These are phyloP conservation scores for Bagarius yarrelli DNA, from an alignment of 2,113 vertebrate genomes.

Conservation along the genomic window DNA sequence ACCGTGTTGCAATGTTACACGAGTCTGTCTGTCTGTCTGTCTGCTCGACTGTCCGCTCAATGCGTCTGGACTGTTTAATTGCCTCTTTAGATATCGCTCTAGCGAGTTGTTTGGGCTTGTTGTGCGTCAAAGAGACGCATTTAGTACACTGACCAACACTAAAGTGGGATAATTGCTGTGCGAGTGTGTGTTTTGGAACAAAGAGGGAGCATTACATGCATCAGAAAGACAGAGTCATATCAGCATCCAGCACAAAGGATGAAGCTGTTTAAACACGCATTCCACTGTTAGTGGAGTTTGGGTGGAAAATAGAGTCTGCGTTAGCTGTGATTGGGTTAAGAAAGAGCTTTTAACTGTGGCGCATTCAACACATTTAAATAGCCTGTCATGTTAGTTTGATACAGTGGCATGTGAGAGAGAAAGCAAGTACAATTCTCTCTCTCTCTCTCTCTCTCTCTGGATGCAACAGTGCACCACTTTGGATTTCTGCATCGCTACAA, in stretches of 20 bases:
- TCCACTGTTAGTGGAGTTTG: neutral
- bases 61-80: constrained; percentile 42
- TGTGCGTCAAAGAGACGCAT: constrained; percentile 36
- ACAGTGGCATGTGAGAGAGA: constrained; percentile 14
- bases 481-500: constrained; percentile 15
- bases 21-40: constrained; percentile 12
- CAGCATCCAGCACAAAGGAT: constrained; percentile 5
- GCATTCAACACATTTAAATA: constrained; percentile 39
- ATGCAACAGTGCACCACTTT: neutral
- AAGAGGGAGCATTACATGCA: constrained; percentile 12
- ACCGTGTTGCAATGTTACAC: no score
- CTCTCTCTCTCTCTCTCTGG: neutral
- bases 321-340: constrained; percentile 11
- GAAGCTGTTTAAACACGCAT: neutral
- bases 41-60: constrained; percentile 37
- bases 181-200: constrained; percentile 31
- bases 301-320: neutral
- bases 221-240: constrained; percentile 16
- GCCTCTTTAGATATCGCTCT: constrained; percentile 46
- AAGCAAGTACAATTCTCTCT: neutral
- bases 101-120: constrained; percentile 43
- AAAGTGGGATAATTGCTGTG: constrained; percentile 42
- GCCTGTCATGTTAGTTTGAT: constrained; percentile 29
- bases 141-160: constrained; percentile 47
- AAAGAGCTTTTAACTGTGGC: constrained; percentile 31